Evolutionary conservation across 2,797 vertebrate species (phyloP), one percentile per base, ranked within the genome.

Genomic region (Clarias laeviceps): DNA sequence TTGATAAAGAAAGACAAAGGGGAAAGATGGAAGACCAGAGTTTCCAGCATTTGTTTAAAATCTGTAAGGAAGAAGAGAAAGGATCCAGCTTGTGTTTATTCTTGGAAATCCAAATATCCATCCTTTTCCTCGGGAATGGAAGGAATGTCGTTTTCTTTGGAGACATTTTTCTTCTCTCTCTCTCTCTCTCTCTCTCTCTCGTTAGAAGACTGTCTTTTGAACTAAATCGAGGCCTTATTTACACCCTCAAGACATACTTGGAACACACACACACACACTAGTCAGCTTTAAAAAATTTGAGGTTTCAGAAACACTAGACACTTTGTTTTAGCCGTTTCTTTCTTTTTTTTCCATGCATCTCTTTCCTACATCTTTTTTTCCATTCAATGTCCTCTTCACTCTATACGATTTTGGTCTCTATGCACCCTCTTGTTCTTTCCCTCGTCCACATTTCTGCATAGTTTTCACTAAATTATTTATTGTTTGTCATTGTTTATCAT

Each of bases 91-190:
- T 45, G 78, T 65, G 78, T 50, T 80, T 80, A 80, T 80, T 80
- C 45, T 17, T 84, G 40, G 27, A 57, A 57, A 68, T 68, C 73
- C 62, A 84, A 77, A 56, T 77, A 68, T 68, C 61, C 12, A 8
- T 40, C n/a, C 8, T 84, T 77, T 84, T 80, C 22, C 83, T 45
- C 27, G n/a, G 45, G 61, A 84, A 76, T 83, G 82, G 72, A 84
- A 56, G 45, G 62, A 77, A 84, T 18, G 59, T 56, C 8, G 24
- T 15, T 45, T 34, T 79, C 24, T 59, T 40, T 50, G 74, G 54
- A 34, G 74, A 4, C 73, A n/a, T 54, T 59, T 29, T 65, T 82
- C 15, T 24, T 56, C 15, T 70, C 56, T 61, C 66, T 50, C 72
- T 24, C 34, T 12, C 56, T 66, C 22, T 32, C 12, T 20, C 24